Evolutionary conservation across 2,113 vertebrate genomes (phyloP).

Genomic region (mouse (Mus musculus)): GRCm39 chr9:22737501-22738000

Average conservation of each 20-base stretch:
- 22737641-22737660: background rate
- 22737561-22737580: background rate
- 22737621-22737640: background rate
- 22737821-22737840: background rate
- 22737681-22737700: background rate
- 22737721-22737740: background rate
- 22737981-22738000: background rate
- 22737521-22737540: background rate
- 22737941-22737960: background rate
- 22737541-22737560: background rate
- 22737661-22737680: background rate
- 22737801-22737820: background rate
- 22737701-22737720: background rate
- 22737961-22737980: background rate
- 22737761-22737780: background rate
- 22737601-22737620: background rate
- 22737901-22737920: background rate
- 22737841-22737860: background rate
- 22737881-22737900: background rate
- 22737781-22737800: background rate
- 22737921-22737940: background rate
- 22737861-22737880: background rate
- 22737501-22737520: background rate
- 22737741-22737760: background rate
- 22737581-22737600: background rate